A percentile compares a stretch with the other conserved stretches of the same genome.
These are phyloP conservation scores for Rousettus leschenaultii DNA, from an alignment of 2,113 vertebrate species.

Conservation along the genomic window DNA sequence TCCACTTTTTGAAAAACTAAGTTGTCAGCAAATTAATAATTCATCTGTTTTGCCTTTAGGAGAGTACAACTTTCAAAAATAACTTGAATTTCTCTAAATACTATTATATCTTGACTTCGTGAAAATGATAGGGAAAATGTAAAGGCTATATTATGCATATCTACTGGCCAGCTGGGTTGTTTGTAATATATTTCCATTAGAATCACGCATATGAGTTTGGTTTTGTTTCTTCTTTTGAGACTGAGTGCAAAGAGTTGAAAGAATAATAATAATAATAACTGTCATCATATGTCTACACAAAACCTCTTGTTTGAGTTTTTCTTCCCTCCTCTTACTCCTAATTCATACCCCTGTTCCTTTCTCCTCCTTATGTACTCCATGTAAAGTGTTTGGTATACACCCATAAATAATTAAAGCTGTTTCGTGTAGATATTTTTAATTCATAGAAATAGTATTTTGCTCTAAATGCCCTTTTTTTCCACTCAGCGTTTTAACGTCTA, in stretches of 20 bases:
- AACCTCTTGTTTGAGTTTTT: not conserved
- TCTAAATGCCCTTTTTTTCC: not conserved
- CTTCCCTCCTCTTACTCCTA: not conserved
- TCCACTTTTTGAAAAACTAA: not conserved
- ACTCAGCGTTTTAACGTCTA: not conserved
- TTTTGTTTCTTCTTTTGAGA: not conserved
- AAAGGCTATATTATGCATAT: not conserved
- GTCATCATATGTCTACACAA: not conserved
- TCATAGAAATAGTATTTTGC: not conserved
- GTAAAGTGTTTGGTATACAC: not conserved
- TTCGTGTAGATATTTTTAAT: not conserved
- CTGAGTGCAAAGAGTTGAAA: not conserved
- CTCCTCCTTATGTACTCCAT: not conserved
- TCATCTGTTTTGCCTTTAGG: constrained; percentile 9
- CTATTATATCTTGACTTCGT: not conserved
- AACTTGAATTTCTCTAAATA: constrained; percentile 21
- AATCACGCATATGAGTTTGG: not conserved
- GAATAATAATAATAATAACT: not conserved
- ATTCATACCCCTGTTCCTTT: not conserved
- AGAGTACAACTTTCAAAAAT: constrained; percentile 1
- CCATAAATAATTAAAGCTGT: not conserved
- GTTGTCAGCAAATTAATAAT: constrained; percentile 22
- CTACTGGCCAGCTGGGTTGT: not conserved
- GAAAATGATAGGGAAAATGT: not conserved
- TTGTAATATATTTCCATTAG: not conserved